Evolutionary conservation across 2,888 invertebrate species (phyloP).

Genomic region (Liodrosophila aerea): DNA sequence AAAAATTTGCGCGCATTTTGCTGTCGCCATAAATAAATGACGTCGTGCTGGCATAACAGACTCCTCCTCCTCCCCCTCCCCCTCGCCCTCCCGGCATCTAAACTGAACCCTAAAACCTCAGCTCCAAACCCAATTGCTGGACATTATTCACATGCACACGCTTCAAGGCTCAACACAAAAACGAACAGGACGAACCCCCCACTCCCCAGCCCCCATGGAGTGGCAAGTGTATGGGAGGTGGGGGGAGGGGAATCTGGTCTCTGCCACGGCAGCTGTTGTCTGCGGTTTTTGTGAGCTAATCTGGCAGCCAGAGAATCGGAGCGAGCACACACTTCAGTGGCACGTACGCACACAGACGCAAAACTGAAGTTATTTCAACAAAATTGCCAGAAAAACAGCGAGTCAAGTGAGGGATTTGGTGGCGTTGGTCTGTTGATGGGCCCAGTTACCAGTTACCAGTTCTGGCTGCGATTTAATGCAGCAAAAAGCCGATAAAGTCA

Average conservation of each 20-base stretch:
- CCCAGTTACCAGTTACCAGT: slow-evolving; percentile 57
- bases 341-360: slow-evolving; percentile 76
- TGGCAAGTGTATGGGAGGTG: neutral
- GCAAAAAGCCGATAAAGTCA: slow-evolving; percentile 77
- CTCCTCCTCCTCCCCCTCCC: slow-evolving; percentile 10
- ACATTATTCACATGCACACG: slow-evolving; percentile 75
- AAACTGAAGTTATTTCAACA: slow-evolving; percentile 76
- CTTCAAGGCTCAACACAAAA: slow-evolving; percentile 46
- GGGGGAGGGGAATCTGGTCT: neutral
- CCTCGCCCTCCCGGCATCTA: neutral
- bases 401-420: neutral
- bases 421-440: slow-evolving; percentile 24
- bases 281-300: slow-evolving; percentile 77
- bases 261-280: slow-evolving; percentile 70
- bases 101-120: slow-evolving; percentile 12
- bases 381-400: slow-evolving; percentile 75
- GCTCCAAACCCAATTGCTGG: slow-evolving; percentile 62
- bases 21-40: slow-evolving; percentile 67
- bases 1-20: slow-evolving; percentile 46
- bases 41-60: slow-evolving; percentile 32
- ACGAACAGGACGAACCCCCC: slow-evolving; percentile 24
- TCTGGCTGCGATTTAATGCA: slow-evolving; percentile 75
- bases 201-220: neutral
- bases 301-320: slow-evolving; percentile 49
- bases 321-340: slow-evolving; percentile 67